Conservation (phyloP, 2,888 invertebrate species). For the Eristalis tenax region DNA sequence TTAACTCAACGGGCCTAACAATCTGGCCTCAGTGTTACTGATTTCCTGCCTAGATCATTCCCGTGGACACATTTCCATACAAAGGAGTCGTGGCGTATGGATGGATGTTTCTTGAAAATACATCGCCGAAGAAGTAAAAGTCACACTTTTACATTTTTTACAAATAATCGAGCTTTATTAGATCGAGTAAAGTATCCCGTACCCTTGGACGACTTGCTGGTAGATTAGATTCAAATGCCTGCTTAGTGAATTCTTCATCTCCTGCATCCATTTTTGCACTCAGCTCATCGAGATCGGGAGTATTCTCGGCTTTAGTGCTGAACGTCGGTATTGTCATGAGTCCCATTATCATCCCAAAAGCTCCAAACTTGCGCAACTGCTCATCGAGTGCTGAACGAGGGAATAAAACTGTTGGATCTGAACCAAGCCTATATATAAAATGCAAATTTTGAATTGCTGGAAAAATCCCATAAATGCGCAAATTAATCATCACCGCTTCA, state of each 20-base stretch:
- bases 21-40: no score
- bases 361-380: conserved; percentile 75
- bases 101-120: no score
- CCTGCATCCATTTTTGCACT: conserved; percentile 75
- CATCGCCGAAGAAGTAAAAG: not conserved
- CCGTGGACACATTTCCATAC: no score
- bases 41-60: no score
- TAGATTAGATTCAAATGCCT: not conserved
- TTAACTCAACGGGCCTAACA: no score
- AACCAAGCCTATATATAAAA: conserved; percentile 74
- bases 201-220: conserved; percentile 73
- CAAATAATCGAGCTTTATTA: conserved; percentile 75
- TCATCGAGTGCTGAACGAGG: conserved; percentile 74
- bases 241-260: conserved; percentile 39
- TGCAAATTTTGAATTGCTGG: not conserved
- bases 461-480: not conserved
- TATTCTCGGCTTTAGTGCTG: conserved; percentile 75
- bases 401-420: conserved; percentile 74
- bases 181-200: conserved; percentile 76
- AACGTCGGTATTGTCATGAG: conserved; percentile 78
- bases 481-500: conserved; percentile 73
- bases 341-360: conserved; percentile 76
- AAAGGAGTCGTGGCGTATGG: no score
- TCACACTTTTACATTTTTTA: conserved; percentile 31
- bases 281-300: conserved; percentile 77